Evolutionary conservation across 2,113 vertebrate species (phyloP), one percentile per base, ranked within the genome.

Genomic region (Cochlearius cochlearius): DNA sequence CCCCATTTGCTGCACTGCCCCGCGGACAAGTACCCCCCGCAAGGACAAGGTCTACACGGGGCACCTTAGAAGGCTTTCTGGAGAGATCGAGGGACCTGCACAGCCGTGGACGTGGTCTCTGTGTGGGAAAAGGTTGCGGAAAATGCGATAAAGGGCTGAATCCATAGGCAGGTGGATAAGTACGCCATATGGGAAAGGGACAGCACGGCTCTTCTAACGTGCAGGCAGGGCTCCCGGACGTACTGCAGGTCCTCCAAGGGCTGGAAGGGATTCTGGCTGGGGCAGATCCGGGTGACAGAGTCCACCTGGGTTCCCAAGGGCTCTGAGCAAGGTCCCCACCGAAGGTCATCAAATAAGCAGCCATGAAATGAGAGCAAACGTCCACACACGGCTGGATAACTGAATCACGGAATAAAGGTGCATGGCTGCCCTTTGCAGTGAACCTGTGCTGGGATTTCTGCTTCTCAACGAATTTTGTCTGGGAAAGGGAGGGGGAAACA

Each of bases 61-160:
- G 50, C 50, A 29, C 1, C 5, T 10, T 17, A 22, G 34, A 19
- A 32, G 38, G 38, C 4, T 26, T 69, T 22, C 34, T 45, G 50
- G 60, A 20, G 81, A 34, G 56, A 11, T 7, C 1, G 0, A 20
- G 52, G n/a, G 23, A 59, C 8, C 45, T 29, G 34, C n/a, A 19
- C 11, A 34, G 19, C 26, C 41, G 3, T 3, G 36, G 17, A 16
- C 23, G 3, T 0, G 0, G 30, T 4, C 11, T 8, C 50, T 34
- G n/a, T 9, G 25, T 1, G 5, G 52, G 62, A 10, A 13, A 15
- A 50, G 15, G 18, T 3, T 10, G 17, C 76, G 50, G 85, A 30
- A 66, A 13, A 56, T 1, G 4, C 2, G 10, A 3, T 2, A 9
- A 47, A 41, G 52, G 43, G 22, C 16, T 74, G 50, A 29, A 29